phyloP scores from a whole-genome alignment of 2,113 vertebrate species.

The Hippocampus guttulatus region DNA sequence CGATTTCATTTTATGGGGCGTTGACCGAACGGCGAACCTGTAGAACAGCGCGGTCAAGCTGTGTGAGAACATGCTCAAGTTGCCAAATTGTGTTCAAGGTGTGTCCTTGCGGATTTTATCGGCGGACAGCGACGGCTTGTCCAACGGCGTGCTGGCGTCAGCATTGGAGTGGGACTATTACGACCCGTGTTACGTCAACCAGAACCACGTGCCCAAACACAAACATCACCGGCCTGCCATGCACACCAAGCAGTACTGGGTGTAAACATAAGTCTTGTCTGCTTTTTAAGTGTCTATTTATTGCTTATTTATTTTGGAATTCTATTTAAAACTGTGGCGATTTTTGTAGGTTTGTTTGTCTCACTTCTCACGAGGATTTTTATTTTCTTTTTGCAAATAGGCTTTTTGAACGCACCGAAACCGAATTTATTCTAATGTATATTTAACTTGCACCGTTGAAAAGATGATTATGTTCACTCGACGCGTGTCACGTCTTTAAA shows the following conservation, averaged over 20 bases:
- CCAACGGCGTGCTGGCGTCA: conserved; percentile 52
- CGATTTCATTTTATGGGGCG: background rate
- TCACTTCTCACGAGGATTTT: conserved; percentile 13
- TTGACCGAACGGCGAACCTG: background rate
- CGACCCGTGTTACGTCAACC: conserved; percentile 75
- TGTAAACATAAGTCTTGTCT: conserved; percentile 42
- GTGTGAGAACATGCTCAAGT: background rate
- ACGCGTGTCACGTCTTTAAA: conserved; percentile 14
- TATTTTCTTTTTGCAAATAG: background rate
- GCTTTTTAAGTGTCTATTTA: conserved; percentile 18
- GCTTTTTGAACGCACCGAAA: conserved; percentile 19
- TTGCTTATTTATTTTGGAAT: conserved; percentile 21
- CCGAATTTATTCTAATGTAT: conserved; percentile 13
- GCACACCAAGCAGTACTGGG: conserved; percentile 74
- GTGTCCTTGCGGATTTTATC: conserved; percentile 77
- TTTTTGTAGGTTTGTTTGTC: conserved; percentile 6
- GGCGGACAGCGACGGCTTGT: conserved; percentile 73
- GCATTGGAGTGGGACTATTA: conserved; percentile 81
- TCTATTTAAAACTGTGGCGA: background rate
- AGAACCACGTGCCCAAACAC: conserved; percentile 67
- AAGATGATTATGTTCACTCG: background rate
- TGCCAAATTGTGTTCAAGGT: conserved; percentile 52
- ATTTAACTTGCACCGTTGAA: conserved; percentile 9
- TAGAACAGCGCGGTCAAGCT: too few species aligned
- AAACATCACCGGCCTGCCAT: conserved; percentile 58